Percentiles rank a stretch among this genome's conserved stretches.
Evolutionary conservation across 2,113 vertebrate species (phyloP).

Genomic region (Vulpes ferrilata): DNA sequence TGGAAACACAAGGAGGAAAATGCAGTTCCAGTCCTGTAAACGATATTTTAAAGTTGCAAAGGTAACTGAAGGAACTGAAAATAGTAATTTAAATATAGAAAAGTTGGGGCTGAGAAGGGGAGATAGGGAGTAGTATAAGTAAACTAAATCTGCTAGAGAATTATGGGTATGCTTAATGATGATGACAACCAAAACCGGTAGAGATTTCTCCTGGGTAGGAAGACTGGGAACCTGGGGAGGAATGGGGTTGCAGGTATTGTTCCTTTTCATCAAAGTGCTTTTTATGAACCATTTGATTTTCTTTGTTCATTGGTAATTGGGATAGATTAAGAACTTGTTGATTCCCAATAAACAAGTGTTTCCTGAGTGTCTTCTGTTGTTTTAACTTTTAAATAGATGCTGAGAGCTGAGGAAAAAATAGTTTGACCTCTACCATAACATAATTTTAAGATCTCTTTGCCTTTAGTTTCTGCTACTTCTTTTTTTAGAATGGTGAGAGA

Average conservation of each 20-base stretch:
- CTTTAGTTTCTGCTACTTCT: background rate
- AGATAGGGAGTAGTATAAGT: background rate
- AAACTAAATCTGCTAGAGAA: background rate
- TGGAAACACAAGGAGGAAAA: background rate
- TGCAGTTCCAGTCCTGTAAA: background rate
- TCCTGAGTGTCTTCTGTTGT: background rate
- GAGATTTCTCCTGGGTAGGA: background rate
- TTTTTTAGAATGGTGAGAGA: slow-evolving; percentile 36
- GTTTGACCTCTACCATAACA: background rate
- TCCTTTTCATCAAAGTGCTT: background rate
- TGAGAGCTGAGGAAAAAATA: background rate
- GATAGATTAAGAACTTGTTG: slow-evolving; percentile 18
- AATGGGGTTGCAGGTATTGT: background rate
- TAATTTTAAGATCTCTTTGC: background rate
- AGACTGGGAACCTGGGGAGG: background rate
- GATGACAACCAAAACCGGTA: background rate
- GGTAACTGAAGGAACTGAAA: slow-evolving; percentile 6
- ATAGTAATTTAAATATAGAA: slow-evolving; percentile 14
- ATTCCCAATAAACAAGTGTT: slow-evolving; percentile 18
- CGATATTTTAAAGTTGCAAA: background rate
- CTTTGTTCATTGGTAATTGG: background rate
- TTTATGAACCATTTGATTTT: slow-evolving; percentile 35
- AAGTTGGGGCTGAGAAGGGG: background rate
- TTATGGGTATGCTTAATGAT: background rate
- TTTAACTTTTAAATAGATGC: slow-evolving; percentile 25